Evolutionary conservation across 2,113 vertebrate species (phyloP).

Genomic region (Arothron firmamentum): DNA sequence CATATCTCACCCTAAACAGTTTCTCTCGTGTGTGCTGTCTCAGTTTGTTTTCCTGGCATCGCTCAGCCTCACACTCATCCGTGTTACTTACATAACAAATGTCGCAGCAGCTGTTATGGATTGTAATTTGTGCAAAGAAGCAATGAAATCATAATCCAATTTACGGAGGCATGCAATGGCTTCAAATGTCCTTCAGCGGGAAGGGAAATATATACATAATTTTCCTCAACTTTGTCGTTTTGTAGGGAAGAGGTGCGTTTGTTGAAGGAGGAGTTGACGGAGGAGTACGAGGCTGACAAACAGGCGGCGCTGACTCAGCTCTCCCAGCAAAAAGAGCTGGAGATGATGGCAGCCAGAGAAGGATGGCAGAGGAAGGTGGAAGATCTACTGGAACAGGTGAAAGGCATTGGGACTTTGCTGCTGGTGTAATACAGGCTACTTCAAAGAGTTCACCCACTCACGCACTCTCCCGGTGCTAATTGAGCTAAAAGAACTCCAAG

Average conservation of each 20-base stretch:
- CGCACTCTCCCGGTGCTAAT: not conserved
- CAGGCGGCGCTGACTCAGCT: constrained; percentile 85
- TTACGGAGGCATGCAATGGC: too few relatives aligned
- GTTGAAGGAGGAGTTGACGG: constrained; percentile 84
- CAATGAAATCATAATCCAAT: too few relatives aligned
- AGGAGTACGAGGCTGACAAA: constrained; percentile 91
- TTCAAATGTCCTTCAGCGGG: too few relatives aligned
- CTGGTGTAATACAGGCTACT: not conserved
- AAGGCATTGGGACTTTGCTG: not conserved
- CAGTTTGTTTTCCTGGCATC: constrained; percentile 6
- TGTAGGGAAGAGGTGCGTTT: constrained; percentile 87
- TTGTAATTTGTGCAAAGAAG: too few relatives aligned
- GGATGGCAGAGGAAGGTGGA: constrained; percentile 96
- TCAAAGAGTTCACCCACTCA: not conserved
- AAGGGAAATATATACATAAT: too few relatives aligned
- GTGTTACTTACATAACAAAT: not conserved
- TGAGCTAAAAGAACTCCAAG: too few relatives aligned
- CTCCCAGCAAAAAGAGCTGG: constrained; percentile 88
- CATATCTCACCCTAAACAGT: not conserved
- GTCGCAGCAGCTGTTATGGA: too few relatives aligned
- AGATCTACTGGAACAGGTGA: constrained; percentile 94
- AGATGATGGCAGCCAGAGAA: constrained; percentile 88
- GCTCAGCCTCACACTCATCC: constrained; percentile 3
- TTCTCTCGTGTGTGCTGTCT: not conserved
- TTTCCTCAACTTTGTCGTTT: not conserved